Base-by-base conservation (phyloP, 2,113 vertebrate species). In the Gila orcuttii region DNA sequence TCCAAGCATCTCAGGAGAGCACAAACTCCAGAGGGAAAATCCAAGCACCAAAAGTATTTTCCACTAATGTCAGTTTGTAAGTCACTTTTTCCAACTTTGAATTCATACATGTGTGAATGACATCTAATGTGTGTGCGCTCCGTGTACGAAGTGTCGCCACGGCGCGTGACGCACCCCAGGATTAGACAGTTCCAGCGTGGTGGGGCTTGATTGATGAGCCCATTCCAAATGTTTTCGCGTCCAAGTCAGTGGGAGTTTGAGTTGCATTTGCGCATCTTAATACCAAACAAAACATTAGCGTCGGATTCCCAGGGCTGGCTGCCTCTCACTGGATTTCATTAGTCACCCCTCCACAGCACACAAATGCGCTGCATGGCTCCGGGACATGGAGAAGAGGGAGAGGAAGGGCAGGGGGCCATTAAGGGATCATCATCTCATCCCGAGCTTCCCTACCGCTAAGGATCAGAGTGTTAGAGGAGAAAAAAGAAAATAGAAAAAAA, bases 181-280 rank as follows among this genome's bases (percentile, higher is more conserved):
- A 92, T 86, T 85, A 90, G 93, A 93, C 93, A 94, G 92, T 91
- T 92, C 92, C 90, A 89, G 90, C 83, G 89, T 90, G 90, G 89
- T 88, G 84, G 88, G 82, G 87, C 87, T 92, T 95, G 94, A 95
- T 94, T 93, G 94, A 95, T 95, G 94, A 93, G 88, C 88, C 88
- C 85, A 91, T 91, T 92, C 92, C 89, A 93, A 93, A 94, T 92
- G 93, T 94, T 93, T 94, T 93, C 91, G 91, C 86, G 88, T 92
- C 90, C 91, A 92, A 90, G 93, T 93, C 94, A 95, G 94, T 94
- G 93, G 94, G 94, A 93, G 94, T 92, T 92, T 88, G 83, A 93
- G 93, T 90, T 93, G 93, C 91, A 86, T 90, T 85, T 0, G 82
- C 89, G 92, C 92, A 94, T 93, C 90, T 93, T 94, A 95, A 94